Base-by-base conservation (phyloP, 2,888 invertebrate genomes). In the Elmis aenea region DNA sequence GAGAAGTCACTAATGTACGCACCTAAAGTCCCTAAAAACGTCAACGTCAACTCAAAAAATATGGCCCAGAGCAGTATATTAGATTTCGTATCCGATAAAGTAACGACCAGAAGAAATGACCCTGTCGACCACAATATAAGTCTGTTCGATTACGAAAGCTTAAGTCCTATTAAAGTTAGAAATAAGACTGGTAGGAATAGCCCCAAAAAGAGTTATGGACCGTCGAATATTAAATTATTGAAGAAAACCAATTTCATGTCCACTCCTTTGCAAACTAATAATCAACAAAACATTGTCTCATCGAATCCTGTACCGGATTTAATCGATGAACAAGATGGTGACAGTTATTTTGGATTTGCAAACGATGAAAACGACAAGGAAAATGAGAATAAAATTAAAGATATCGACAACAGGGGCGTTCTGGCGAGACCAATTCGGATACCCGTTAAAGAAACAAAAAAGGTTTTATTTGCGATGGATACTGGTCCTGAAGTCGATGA, bases 121-220 rank as follows among this genome's bases (percentile, higher is more conserved):
- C 13, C 21, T 1, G 14, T 27, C 5, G 18, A 13, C 9, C n/a
- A 21, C 15, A 26, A 15, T 2, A 38, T 24, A 8, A 51, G 43
- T 20, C 27, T 54, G 10, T 54, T 49, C 33, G 51, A 54, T 30
- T 21, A 33, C 3, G 42, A 45, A 11, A 33, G 42, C 12, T 37
- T 49, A 3, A 51, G 49, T 18, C 48, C 49, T 3, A 31, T 49
- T n/a, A 48, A 52, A 38, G 18, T 14, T 22, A 18, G n/a, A n/a
- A n/a, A n/a, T n/a, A n/a, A n/a, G n/a, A n/a, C n/a, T n/a, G n/a
- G n/a, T n/a, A n/a, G n/a, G n/a, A n/a, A n/a, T n/a, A n/a, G n/a
- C n/a, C n/a, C n/a, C n/a, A n/a, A n/a, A n/a, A n/a, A n/a, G n/a
- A n/a, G n/a, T n/a, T n/a, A n/a, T n/a, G n/a, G n/a, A n/a, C n/a